phyloP scores from a whole-genome alignment of 2,797 vertebrate species.

The Chelmon rostratus region DNA sequence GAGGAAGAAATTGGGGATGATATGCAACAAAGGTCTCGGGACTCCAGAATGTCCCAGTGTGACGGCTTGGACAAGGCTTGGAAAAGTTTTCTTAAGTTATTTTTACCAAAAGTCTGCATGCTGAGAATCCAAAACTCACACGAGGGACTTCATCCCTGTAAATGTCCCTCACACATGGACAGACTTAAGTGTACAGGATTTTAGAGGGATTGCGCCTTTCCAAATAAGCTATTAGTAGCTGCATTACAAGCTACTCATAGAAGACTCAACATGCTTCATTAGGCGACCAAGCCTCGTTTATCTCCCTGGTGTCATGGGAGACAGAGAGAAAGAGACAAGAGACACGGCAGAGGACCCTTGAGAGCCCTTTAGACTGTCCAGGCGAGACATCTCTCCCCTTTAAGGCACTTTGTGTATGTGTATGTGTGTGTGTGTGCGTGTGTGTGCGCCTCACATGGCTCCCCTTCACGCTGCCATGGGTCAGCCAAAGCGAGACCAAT shows the following conservation, averaged over 20 bases:
- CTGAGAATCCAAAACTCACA: neutral
- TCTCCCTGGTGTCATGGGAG: slow-evolving; percentile 62
- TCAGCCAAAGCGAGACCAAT: slow-evolving; percentile 82
- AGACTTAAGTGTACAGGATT: slow-evolving; percentile 25
- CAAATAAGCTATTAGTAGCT: slow-evolving; percentile 46
- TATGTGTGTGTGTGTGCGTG: slow-evolving; percentile 37
- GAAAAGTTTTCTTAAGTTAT: neutral
- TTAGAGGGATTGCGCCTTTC: slow-evolving; percentile 41
- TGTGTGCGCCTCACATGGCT: slow-evolving; percentile 66
- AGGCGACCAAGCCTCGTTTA: slow-evolving; percentile 62
- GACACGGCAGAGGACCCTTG: slow-evolving; percentile 61
- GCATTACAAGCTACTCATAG: slow-evolving; percentile 58
- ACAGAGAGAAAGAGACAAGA: slow-evolving; percentile 41
- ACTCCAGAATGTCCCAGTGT: neutral
- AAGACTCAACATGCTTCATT: slow-evolving; percentile 69
- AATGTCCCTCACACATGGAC: slow-evolving; percentile 15
- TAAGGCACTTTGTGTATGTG: slow-evolving; percentile 63
- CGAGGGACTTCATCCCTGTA: slow-evolving; percentile 10
- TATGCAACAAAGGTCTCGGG: too few relatives aligned
- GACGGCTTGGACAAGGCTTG: too few relatives aligned
- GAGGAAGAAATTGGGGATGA: too few relatives aligned
- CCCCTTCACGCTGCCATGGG: slow-evolving; percentile 80
- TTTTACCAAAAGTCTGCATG: neutral
- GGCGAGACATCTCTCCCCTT: slow-evolving; percentile 74
- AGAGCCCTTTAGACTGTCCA: slow-evolving; percentile 75